Conservation (phyloP, 2,797 vertebrate genomes). For the Clarias platycephalus region DNA sequence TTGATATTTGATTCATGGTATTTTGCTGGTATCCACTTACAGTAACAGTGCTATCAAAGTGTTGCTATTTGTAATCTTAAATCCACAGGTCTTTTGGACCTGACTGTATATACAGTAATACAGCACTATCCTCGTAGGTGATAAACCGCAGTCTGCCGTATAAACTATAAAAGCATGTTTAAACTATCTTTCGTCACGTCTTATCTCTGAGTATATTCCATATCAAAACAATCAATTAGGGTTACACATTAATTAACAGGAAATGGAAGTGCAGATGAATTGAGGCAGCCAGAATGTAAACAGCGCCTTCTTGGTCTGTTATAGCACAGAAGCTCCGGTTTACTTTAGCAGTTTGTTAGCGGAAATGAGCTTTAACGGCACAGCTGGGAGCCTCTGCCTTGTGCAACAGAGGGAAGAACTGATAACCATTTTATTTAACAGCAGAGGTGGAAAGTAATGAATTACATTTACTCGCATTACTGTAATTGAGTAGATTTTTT, state of each 20-base stretch:
- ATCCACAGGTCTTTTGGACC: background rate
- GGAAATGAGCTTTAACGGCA: constrained; percentile 35
- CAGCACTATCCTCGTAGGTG: background rate
- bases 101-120: constrained; percentile 5
- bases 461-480: too few species aligned
- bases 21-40: background rate
- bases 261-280: constrained; percentile 14
- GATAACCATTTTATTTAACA: background rate
- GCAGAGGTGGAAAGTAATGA: too few species aligned
- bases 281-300: constrained; percentile 16
- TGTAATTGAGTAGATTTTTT: too few species aligned
- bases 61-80: background rate
- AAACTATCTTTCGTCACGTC: background rate
- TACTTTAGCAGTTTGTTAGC: constrained; percentile 41
- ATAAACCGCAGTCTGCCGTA: constrained; percentile 13
- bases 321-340: constrained; percentile 35
- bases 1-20: background rate
- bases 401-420: background rate
- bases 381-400: background rate
- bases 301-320: constrained; percentile 2
- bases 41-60: background rate
- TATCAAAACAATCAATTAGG: constrained; percentile 20
- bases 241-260: constrained; percentile 3
- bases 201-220: background rate
- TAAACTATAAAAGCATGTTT: constrained; percentile 16